A percentile compares a stretch with the other conserved stretches of the same genome.
Evolutionary conservation across 2,888 invertebrate species (phyloP).

Genomic region (Lysandra bellargus): DNA sequence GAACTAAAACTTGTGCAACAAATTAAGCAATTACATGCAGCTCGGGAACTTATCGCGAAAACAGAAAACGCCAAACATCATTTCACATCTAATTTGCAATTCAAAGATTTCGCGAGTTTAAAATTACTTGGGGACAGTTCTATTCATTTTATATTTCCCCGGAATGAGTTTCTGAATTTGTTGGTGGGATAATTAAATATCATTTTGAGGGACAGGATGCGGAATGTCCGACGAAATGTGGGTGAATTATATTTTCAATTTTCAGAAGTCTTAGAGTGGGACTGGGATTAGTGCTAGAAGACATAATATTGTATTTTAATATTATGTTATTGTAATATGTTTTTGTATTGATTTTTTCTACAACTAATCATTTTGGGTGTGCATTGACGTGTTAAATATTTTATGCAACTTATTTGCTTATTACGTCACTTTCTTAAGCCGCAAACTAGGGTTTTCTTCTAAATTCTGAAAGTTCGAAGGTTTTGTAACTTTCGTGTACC

Average conservation of each 20-base stretch:
- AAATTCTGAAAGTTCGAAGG: no score
- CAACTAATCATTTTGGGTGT: no score
- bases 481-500: no score
- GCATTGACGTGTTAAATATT: no score
- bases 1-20: conserved; percentile 46
- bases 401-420: no score
- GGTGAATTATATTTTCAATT: neutral
- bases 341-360: no score
- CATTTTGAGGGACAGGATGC: conserved; percentile 4
- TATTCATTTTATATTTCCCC: conserved; percentile 43
- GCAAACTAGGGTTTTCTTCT: no score
- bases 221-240: conserved; percentile 17
- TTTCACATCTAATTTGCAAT: conserved; percentile 67
- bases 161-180: conserved; percentile 40
- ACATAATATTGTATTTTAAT: neutral
- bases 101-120: conserved; percentile 60
- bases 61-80: conserved; percentile 66
- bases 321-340: no score
- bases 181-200: conserved; percentile 27
- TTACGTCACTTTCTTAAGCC: no score
- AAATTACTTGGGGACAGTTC: conserved; percentile 53
- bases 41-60: conserved; percentile 62
- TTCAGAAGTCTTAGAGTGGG: neutral
- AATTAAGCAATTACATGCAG: conserved; percentile 74
- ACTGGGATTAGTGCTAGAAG: neutral